Base-by-base conservation (phyloP, 2,113 vertebrate species). In the Nothobranchius furzeri region DNA sequence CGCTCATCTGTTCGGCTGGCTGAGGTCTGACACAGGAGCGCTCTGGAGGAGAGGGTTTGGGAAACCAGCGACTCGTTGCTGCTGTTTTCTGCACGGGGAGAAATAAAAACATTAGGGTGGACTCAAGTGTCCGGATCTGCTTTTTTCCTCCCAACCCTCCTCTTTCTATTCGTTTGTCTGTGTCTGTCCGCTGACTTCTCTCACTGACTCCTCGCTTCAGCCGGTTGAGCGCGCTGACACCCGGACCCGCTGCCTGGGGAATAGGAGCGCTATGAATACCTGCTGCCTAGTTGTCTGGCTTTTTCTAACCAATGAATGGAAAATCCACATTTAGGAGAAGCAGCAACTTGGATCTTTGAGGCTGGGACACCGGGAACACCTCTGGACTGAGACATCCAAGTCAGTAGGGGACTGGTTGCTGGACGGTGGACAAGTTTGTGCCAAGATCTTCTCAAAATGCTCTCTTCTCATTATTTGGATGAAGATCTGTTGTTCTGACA, bases 241-340 rank as follows among this genome's bases (percentile, higher is more conserved):
- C 24, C 78, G 82, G 87, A 89, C 85, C 85, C 89, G 88, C 87
- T 86, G 82, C 85, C 85, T 73, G 68, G 78, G 89, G 84, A 86
- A 87, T 87, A 84, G 79, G 60, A 53, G 45, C 70, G 68, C 81
- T 64, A 69, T 70, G 84, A 89, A 85, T 69, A 82, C 79, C 52
- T 55, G 25, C 59, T 83, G 86, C 52, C 67, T 79, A 61, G 83
- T 88, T 82, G 87, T 70, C 81, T 84, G 78, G 20, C 4, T 83
- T 85, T 88, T 86, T 84, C 78, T 82, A 83, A 81, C 69, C 66
- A 42, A 61, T 82, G 79, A 88, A 75, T 60, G 81, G 81, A 62
- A 72, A 77, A 64, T 82, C 60, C 52, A 72, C 52, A 65, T 64
- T 37, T 70, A 78, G 79, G 65, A 83, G 69, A 70, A 71, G 69